Evolutionary conservation across 2,888 invertebrate genomes (phyloP).

Genomic region (Crepidodera aurea): DNA sequence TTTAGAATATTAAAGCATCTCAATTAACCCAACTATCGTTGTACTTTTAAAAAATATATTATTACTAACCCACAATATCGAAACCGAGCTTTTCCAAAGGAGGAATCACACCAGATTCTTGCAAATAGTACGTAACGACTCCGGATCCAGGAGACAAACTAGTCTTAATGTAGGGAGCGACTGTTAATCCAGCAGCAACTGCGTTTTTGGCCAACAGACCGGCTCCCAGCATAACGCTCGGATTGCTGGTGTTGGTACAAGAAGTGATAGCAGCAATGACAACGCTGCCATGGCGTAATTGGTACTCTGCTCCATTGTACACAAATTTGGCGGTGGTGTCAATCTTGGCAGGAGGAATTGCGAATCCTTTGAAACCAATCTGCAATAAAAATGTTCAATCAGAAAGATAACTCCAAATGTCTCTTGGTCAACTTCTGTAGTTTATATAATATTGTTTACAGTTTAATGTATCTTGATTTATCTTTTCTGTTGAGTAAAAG

Average conservation of each 20-base stretch:
- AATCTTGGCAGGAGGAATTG: slow-evolving; percentile 73
- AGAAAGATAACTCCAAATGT: no score
- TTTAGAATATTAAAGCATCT: neutral
- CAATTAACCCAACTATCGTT: neutral
- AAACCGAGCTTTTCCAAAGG: slow-evolving; percentile 89
- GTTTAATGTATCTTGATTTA: no score
- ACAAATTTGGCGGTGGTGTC: slow-evolving; percentile 75
- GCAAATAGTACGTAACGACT: slow-evolving; percentile 61
- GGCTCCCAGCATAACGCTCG: slow-evolving; percentile 97
- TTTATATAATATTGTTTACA: no score
- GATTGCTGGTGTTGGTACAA: slow-evolving; percentile 98
- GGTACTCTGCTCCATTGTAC: slow-evolving; percentile 82
- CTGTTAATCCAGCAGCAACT: slow-evolving; percentile 86
- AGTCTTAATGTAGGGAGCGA: slow-evolving; percentile 92
- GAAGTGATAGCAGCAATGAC: slow-evolving; percentile 98
- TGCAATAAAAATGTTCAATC: slow-evolving; percentile 57
- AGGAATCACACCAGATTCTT: slow-evolving; percentile 91
- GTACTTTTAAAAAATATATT: neutral
- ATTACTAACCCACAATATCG: slow-evolving; percentile 72
- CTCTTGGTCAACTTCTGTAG: no score
- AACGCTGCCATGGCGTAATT: slow-evolving; percentile 88
- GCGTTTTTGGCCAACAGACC: slow-evolving; percentile 93
- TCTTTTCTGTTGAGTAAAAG: no score
- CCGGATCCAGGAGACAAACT: slow-evolving; percentile 85
- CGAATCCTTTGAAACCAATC: slow-evolving; percentile 94